Conservation (phyloP, 2,113 vertebrate genomes). For the Trinectes maculatus region DNA sequence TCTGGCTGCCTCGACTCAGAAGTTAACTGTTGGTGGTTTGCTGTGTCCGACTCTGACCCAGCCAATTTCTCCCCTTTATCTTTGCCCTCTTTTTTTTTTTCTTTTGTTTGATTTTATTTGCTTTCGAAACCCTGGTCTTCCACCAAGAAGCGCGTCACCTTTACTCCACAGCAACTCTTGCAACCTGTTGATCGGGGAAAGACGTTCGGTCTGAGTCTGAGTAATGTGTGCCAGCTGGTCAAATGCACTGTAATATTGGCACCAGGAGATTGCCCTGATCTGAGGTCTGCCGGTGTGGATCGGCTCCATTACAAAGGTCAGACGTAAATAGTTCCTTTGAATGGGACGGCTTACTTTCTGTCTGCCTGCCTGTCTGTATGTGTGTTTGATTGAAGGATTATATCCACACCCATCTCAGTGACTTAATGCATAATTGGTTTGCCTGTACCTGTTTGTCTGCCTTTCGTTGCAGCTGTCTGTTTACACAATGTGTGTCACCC, state of each 20-base stretch:
- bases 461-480: constrained; percentile 22
- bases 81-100: constrained; percentile 15
- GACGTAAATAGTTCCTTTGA: constrained; percentile 79
- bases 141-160: constrained; percentile 39
- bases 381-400: constrained; percentile 40
- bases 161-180: constrained; percentile 39
- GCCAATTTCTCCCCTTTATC: constrained; percentile 23
- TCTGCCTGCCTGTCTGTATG: constrained; percentile 34
- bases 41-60: constrained; percentile 53
- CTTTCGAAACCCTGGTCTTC: constrained; percentile 22
- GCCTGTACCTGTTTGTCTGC: constrained; percentile 59
- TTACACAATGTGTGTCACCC: constrained; percentile 7
- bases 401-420: constrained; percentile 30
- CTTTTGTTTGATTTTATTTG: constrained; percentile 21
- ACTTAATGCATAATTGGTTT: constrained; percentile 25
- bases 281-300: constrained; percentile 56
- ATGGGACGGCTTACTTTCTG: constrained; percentile 59
- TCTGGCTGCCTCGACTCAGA: constrained; percentile 11
- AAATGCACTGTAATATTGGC: constrained; percentile 46
- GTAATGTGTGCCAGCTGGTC: constrained; percentile 41
- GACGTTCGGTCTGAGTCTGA: constrained; percentile 23
- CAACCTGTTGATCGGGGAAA: constrained; percentile 74
- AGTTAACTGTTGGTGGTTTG: constrained; percentile 25
- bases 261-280: constrained; percentile 50
- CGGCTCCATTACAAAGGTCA: constrained; percentile 79